Base-by-base conservation (phyloP, 2,888 invertebrate species). In the Tenthredo mesomela region DNA sequence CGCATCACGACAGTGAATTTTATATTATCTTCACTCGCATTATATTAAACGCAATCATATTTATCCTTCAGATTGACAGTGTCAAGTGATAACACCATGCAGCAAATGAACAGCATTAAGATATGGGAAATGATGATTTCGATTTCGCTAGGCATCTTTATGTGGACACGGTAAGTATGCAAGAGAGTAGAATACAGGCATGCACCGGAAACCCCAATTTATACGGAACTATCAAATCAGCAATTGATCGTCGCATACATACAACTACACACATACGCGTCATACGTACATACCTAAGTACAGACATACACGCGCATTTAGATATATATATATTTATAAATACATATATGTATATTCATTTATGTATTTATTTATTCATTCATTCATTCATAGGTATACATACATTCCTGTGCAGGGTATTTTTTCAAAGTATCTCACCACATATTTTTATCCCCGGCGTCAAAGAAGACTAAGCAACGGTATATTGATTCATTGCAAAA, bases 181-280 rank as follows among this genome's bases (percentile, higher is more conserved):
- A 85, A 86, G 85, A 88, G 87, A 85, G 88, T 82, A 88, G 87
- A 88, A 88, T 86, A 84, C 88, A 88, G 88, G 90, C 91, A 91
- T 91, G 91, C 91, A 92, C 89, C 91, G 89, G 91, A 89, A 73
- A 89, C 89, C 90, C 90, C 89, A 89, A 80, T 80, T 80, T 58
- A 80, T 80, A 80, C 80, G 58, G 40, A 80, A 80, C 58, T 80
- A 80, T 80, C 37, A 80, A 61, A 61, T 80, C 80, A 80, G 80
- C 80, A 80, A 80, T 80, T 80, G 37, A 80, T 61, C 80, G 6
- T 37, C 61, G n/a, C 33, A 71, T 40, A 71, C 54, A 47, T 29
- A 71, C 85, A 77, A 33, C 21, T 25, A 65, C 65, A 82, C 73
- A 58, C 54, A 18, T 18, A 40, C 70, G 2, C 25, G 15, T 33